Evolutionary conservation across 92 coral and sea anemone species (phyloP), one percentile per base, ranked within the genome.

Genomic region (Desmophyllum pertusum): DNA sequence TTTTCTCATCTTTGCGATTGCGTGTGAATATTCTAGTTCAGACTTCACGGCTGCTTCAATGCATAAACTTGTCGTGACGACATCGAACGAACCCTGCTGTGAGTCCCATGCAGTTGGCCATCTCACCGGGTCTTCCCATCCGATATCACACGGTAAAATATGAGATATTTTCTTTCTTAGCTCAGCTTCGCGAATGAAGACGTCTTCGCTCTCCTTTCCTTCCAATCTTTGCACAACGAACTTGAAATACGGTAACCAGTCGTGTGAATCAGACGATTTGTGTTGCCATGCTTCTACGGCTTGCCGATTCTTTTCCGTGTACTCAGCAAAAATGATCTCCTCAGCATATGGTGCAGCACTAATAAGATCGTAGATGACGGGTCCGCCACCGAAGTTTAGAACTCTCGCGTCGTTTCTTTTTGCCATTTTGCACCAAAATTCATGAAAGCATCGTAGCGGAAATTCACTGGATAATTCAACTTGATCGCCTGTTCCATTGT

Each of bases 371-470:
- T 51, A n/a, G 37, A 92, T 83, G 33, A 25, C 70, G 33, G 93
- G 90, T 0, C 94, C 94, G 11, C 92, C 94, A 35, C 94, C 94
- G 65, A 57, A 92, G 23, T 92, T 91, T 6, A 92, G 78, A 65
- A 83, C n/a, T n/a, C n/a, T 45, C 29, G 67, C 55, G 40, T 39
- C 51, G 43, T 85, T 48, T 68, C 23, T 57, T 21, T 23, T 48
- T 7, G 37, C 21, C 68, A 82, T 36, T 38, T 51, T 71, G 18
- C 71, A 50, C 86, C 86, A 82, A 35, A 52, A 52, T 51, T 82
- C 59, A 11, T 52, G 55, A 14, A 70, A 82, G 30, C 35, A 15
- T 55, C 70, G 63, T 6, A 33, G 17, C 13, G 41, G 0, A 17
- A 50, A 75, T 10, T 66, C 62, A n/a, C 8, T 7, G 27, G 45